A percentile compares a stretch with the other conserved stretches of the same genome.
phyloP scores from a whole-genome alignment of 2,113 vertebrate genomes.

The Gadus chalcogrammus region DNA sequence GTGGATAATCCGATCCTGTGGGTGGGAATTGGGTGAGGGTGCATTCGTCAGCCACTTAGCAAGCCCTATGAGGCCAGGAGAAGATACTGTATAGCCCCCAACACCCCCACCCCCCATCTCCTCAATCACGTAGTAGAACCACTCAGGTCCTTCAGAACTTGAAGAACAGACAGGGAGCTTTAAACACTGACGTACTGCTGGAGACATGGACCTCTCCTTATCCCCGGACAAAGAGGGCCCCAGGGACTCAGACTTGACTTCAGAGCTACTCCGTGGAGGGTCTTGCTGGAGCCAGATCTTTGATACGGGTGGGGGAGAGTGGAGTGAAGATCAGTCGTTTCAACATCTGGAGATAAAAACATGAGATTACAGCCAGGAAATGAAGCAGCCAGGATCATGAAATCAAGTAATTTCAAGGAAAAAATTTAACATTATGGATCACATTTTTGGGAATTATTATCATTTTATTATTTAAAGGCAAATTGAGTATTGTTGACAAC shows the following conservation, averaged over 20 bases:
- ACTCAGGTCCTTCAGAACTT: slow-evolving; percentile 1
- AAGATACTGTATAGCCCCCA: background rate
- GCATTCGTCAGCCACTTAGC: background rate
- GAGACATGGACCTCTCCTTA: slow-evolving; percentile 29
- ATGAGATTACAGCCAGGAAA: too few species aligned
- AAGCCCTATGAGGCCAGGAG: background rate
- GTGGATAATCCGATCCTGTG: background rate
- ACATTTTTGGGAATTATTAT: too few species aligned
- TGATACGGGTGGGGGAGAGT: slow-evolving; percentile 38
- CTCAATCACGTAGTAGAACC: slow-evolving; percentile 18
- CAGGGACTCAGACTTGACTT: slow-evolving; percentile 45
- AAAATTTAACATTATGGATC: too few species aligned
- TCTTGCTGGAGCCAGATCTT: slow-evolving; percentile 51
- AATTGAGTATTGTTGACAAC: too few species aligned
- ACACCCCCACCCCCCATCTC: slow-evolving; percentile 2
- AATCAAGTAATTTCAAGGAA: too few species aligned
- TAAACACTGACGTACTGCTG: slow-evolving; percentile 25
- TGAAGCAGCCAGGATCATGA: too few species aligned
- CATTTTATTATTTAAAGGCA: too few species aligned
- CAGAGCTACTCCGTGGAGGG: slow-evolving; percentile 34
- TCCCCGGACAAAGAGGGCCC: slow-evolving; percentile 64
- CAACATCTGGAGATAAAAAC: background rate
- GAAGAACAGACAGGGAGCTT: too few species aligned
- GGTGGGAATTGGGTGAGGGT: background rate
- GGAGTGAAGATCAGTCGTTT: slow-evolving; percentile 1